Conservation (phyloP, 2,888 invertebrate species). For the Ptychoptera contaminata region DNA sequence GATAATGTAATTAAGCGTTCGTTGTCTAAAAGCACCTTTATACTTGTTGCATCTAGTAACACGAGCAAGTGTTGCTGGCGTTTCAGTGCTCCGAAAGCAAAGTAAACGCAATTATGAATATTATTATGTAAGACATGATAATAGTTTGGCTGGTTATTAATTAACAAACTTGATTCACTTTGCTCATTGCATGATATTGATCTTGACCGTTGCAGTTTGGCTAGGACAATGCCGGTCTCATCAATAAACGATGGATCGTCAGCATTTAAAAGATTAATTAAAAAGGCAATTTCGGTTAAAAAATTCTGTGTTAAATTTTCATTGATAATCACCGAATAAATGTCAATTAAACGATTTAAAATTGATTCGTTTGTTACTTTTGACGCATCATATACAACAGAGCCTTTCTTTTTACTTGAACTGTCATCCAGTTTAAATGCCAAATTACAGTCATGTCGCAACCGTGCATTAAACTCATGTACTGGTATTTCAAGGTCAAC, state of each 20-base stretch:
- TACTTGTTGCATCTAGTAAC: conserved; percentile 33
- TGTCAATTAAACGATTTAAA: conserved; percentile 19
- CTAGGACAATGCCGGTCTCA: not conserved
- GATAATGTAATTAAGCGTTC: conserved; percentile 43
- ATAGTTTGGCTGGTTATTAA: conserved; percentile 5
- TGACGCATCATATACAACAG: conserved; percentile 11
- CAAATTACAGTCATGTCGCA: not conserved
- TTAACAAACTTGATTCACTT: conserved; percentile 7
- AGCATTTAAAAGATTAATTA: conserved; percentile 23
- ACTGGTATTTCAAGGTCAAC: conserved; percentile 13
- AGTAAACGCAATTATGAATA: conserved; percentile 60
- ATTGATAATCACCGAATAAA: conserved; percentile 25
- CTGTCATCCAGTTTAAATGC: too few species aligned
- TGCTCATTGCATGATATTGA: not conserved
- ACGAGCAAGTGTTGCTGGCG: conserved; percentile 38
- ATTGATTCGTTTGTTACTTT: conserved; percentile 14
- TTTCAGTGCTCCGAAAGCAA: conserved; percentile 49
- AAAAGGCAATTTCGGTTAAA: conserved; percentile 24
- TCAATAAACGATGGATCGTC: conserved; percentile 5
- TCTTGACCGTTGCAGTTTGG: not conserved
- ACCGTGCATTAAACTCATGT: not conserved
- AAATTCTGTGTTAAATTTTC: conserved; percentile 25
- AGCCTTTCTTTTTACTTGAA: too few species aligned
- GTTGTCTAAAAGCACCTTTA: conserved; percentile 53
- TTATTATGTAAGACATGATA: conserved; percentile 30